phyloP scores from a whole-genome alignment of 2,888 invertebrate genomes.

The Ptycholaimellus sp. region DNA sequence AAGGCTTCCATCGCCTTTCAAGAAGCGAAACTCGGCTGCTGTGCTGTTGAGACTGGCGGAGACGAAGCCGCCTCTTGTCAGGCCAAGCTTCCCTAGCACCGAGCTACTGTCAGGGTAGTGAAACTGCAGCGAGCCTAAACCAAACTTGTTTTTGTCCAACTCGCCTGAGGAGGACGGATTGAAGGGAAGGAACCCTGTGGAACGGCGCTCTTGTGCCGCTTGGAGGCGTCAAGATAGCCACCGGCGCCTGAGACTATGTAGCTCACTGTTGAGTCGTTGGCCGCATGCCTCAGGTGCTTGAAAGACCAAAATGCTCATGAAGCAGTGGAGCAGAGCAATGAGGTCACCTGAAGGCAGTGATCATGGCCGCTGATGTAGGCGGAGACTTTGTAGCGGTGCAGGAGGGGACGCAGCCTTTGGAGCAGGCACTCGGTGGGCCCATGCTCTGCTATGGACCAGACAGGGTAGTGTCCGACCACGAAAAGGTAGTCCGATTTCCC shows the following conservation, averaged over 20 bases:
- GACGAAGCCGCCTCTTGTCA: constrained; percentile 16
- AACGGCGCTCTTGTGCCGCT: no score
- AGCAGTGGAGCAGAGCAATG: no score
- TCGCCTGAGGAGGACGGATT: no score
- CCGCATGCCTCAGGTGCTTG: no score
- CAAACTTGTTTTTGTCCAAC: no score
- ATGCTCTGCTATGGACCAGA: constrained; percentile 28
- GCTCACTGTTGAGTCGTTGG: no score
- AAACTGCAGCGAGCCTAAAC: constrained; percentile 19
- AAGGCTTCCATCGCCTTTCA: neutral
- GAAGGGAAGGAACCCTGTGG: no score
- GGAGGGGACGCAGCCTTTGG: constrained; percentile 24
- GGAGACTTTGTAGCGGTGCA: constrained; percentile 26
- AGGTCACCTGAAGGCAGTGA: constrained; percentile 28
- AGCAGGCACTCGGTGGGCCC: constrained; percentile 28
- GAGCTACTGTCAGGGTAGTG: constrained; percentile 18
- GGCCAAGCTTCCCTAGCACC: constrained; percentile 6
- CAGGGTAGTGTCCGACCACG: constrained; percentile 28
- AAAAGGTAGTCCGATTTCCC: constrained; percentile 26
- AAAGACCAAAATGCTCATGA: no score
- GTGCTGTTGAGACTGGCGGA: constrained; percentile 13
- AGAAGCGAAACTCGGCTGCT: neutral
- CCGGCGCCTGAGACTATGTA: no score
- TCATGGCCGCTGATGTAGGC: constrained; percentile 30
- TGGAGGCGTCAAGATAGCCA: no score